These are phyloP conservation scores for Borostomias antarcticus DNA, from an alignment of 2,797 vertebrate genomes.

Conservation along the genomic window DNA sequence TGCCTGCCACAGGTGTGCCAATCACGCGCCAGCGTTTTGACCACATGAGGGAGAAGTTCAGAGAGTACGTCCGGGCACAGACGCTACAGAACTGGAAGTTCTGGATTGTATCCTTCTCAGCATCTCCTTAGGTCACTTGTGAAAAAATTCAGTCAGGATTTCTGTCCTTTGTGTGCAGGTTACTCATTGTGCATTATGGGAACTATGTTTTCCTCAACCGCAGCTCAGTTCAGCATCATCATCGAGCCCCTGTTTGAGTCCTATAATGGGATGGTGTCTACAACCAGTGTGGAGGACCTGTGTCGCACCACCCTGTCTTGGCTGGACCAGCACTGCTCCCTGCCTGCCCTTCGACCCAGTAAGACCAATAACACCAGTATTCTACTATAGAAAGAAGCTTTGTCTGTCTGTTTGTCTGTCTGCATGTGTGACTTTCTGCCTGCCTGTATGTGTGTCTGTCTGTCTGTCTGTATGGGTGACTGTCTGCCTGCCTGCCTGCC, in stretches of 20 bases:
- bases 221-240: slow-evolving; percentile 90
- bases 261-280: slow-evolving; percentile 96
- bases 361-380: slow-evolving; percentile 56
- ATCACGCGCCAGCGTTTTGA: slow-evolving; percentile 95
- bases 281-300: slow-evolving; percentile 87
- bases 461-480: slow-evolving; percentile 3
- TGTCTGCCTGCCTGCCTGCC: background rate
- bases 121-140: background rate
- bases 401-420: background rate
- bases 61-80: slow-evolving; percentile 87
- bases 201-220: slow-evolving; percentile 73
- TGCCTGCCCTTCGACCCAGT: slow-evolving; percentile 91
- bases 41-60: slow-evolving; percentile 93
- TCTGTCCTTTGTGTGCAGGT: background rate
- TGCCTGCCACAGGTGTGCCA: slow-evolving; percentile 93
- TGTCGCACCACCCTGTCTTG: slow-evolving; percentile 90
- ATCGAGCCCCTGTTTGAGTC: slow-evolving; percentile 96
- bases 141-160: background rate
- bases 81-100: slow-evolving; percentile 98
- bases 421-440: background rate
- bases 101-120: slow-evolving; percentile 93
- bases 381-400: background rate
- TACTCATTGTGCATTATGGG: background rate
- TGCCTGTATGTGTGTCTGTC: background rate
- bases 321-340: slow-evolving; percentile 95